Evolutionary conservation across 2,113 vertebrate species (phyloP).

Genomic region (Oceanites oceanicus): DNA sequence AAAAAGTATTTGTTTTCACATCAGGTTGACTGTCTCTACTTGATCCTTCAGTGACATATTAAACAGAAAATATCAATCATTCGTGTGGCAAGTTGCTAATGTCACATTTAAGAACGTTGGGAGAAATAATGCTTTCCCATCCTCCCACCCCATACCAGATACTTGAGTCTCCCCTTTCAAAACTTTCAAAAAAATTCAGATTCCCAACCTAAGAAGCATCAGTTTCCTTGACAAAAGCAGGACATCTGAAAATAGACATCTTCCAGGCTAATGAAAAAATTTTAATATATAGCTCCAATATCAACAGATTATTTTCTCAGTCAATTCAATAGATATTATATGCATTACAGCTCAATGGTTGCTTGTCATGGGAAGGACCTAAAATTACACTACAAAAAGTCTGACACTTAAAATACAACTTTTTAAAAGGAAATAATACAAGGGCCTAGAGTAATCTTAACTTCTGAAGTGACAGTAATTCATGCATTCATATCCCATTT

Average conservation of each 20-base stretch:
- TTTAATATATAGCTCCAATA: neutral
- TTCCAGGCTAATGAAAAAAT: neutral
- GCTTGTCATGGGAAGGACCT: neutral
- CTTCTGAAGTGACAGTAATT: neutral
- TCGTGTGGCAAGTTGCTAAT: neutral
- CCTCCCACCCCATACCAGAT: neutral
- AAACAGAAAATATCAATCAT: neutral
- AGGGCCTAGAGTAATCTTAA: neutral
- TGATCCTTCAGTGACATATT: neutral
- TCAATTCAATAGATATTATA: neutral
- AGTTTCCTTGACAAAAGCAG: neutral
- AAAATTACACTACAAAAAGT: neutral
- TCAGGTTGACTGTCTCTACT: neutral
- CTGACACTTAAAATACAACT: neutral
- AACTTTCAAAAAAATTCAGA: neutral
- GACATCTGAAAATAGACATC: neutral
- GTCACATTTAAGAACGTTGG: neutral
- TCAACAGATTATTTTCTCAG: neutral
- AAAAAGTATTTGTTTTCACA: neutral
- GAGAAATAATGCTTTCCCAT: neutral
- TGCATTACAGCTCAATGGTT: neutral
- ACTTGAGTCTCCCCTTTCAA: neutral
- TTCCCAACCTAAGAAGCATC: neutral
- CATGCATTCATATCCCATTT: neutral
- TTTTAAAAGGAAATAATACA: neutral